Evolutionary conservation across 2,888 invertebrate species (phyloP).

Genomic region (Tholera decimalis): DNA sequence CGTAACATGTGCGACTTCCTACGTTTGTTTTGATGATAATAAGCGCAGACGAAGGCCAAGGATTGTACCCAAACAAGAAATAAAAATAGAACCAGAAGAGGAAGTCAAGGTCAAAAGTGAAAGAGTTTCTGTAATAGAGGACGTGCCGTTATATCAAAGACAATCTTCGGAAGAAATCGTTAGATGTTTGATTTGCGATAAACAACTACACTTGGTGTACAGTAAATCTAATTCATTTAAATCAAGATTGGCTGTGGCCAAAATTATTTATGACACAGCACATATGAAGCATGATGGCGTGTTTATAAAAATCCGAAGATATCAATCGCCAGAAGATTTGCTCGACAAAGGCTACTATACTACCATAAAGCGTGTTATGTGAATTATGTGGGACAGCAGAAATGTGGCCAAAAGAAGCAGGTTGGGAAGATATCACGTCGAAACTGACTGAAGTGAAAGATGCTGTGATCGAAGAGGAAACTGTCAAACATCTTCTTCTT

Average conservation of each 20-base stretch:
- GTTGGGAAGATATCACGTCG: conserved; percentile 12
- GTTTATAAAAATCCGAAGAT: conserved; percentile 19
- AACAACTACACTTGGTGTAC: not conserved
- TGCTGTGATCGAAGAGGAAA: conserved; percentile 28
- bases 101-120: conserved; percentile 7
- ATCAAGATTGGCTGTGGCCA: conserved; percentile 18
- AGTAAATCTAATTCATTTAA: not conserved
- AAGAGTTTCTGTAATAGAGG: not conserved
- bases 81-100: not conserved
- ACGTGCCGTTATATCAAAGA: not conserved
- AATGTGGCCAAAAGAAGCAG: not conserved
- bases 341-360: conserved; percentile 29
- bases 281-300: conserved; percentile 22
- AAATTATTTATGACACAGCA: conserved; percentile 32
- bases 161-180: conserved; percentile 4
- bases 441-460: conserved; percentile 22
- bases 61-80: not conserved
- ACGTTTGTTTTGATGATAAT: conserved; percentile 9
- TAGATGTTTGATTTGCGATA: conserved; percentile 40
- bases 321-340: conserved; percentile 17
- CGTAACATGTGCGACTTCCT: conserved; percentile 23
- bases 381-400: conserved; percentile 14
- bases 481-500: conserved; percentile 28
- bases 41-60: not conserved
- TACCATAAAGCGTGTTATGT: conserved; percentile 41